Conservation (phyloP, 1,140 invertebrate genomes). For the Hypothenemus hampei region DNA sequence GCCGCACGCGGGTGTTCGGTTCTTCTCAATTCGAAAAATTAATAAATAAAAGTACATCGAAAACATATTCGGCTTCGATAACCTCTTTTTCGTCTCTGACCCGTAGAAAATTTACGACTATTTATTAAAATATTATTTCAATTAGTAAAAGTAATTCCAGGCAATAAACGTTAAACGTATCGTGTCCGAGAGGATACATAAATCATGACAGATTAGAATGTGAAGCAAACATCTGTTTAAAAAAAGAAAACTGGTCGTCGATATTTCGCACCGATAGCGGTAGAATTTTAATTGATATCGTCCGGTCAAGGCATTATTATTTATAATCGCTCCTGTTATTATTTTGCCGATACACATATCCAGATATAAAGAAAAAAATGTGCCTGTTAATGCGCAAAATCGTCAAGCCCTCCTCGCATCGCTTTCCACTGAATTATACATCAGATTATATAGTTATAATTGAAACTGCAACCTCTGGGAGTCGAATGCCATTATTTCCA, state of each 20-base stretch:
- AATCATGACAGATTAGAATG: constrained; percentile 16
- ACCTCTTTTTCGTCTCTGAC: too few species aligned
- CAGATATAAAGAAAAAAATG: too few species aligned
- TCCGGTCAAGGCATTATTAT: too few species aligned
- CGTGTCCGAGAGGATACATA: constrained; percentile 8
- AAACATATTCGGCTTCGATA: too few species aligned
- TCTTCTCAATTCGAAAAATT: too few species aligned
- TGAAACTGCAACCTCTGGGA: constrained; percentile 35
- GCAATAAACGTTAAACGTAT: constrained; percentile 4
- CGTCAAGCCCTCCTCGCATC: too few species aligned
- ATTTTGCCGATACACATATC: too few species aligned
- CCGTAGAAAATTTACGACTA: constrained; percentile 3
- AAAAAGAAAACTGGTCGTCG: background rate
- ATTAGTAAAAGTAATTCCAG: constrained; percentile 15
- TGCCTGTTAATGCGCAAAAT: too few species aligned
- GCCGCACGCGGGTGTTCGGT: too few species aligned
- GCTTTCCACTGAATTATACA: constrained; percentile 35
- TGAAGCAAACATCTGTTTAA: constrained; percentile 11
- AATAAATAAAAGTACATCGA: too few species aligned
- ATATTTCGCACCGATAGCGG: background rate
- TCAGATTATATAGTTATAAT: constrained; percentile 37
- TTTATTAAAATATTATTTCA: constrained; percentile 16
- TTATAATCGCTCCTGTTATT: too few species aligned
- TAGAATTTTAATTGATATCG: constrained; percentile 5
- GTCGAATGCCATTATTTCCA: constrained; percentile 22